Conservation (phyloP, 2,113 vertebrate species). For the Harpagus bidentatus region DNA sequence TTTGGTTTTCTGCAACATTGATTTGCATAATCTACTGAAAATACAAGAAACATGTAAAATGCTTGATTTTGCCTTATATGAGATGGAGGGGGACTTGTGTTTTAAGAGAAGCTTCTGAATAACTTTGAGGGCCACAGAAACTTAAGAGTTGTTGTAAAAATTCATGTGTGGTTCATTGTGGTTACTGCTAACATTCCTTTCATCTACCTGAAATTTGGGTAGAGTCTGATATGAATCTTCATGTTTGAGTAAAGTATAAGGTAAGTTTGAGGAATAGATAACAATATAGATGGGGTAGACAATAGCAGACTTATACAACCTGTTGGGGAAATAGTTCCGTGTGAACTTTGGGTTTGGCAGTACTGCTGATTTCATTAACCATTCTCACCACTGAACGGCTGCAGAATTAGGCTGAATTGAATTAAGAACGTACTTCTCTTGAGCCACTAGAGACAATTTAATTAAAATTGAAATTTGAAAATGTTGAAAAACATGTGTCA, state of each 20-base stretch:
- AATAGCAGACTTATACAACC: neutral
- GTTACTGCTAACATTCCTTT: neutral
- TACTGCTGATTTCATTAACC: neutral
- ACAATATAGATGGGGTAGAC: neutral
- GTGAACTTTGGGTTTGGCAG: neutral
- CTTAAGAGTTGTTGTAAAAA: neutral
- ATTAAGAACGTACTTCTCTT: neutral
- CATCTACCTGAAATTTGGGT: neutral
- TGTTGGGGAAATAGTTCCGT: neutral
- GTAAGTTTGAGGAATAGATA: neutral
- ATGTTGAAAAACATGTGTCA: neutral
- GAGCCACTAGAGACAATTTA: neutral
- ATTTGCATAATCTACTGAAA: neutral
- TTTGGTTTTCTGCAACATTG: neutral
- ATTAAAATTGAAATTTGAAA: slow-evolving; percentile 5
- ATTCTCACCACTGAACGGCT: neutral
- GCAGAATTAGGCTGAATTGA: neutral
- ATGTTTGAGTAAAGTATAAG: neutral
- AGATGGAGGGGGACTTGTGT: neutral
- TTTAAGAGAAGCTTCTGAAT: neutral
- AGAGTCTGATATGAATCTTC: neutral
- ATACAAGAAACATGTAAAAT: neutral
- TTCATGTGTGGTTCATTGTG: neutral
- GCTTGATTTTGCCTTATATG: neutral
- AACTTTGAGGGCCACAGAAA: neutral